Conservation (phyloP, 1,140 invertebrate genomes). For the Drosophila yakuba region DNA sequence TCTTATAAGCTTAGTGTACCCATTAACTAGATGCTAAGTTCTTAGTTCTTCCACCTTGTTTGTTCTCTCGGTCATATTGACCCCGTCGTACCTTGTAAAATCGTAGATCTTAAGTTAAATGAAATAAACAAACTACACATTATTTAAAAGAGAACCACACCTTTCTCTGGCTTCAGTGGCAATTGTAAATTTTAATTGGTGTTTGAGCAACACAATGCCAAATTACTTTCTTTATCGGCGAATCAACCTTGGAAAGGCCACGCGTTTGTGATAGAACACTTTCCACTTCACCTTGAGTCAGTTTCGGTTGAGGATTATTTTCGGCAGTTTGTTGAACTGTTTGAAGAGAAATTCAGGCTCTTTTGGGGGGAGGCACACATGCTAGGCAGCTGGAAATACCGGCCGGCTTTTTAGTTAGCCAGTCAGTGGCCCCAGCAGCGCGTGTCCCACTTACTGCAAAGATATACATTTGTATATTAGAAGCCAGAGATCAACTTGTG, state of each 20-base stretch:
- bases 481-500: constrained; percentile 41
- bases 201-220: constrained; percentile 10
- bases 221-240: constrained; percentile 52
- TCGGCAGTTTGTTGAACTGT: constrained; percentile 59
- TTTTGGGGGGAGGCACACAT: neutral
- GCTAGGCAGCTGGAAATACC: constrained; percentile 42
- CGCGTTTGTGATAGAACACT: constrained; percentile 30
- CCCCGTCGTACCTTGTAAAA: constrained; percentile 38
- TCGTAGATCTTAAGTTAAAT: constrained; percentile 49
- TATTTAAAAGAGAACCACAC: constrained; percentile 6
- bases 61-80: constrained; percentile 74
- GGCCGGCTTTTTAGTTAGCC: constrained; percentile 53
- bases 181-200: constrained; percentile 9
- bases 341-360: constrained; percentile 15
- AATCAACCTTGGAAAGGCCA: constrained; percentile 47
- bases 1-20: constrained; percentile 44
- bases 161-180: neutral
- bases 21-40: constrained; percentile 37
- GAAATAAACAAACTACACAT: constrained; percentile 28
- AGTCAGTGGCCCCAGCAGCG: constrained; percentile 41
- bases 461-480: neutral
- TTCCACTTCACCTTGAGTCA: constrained; percentile 58
- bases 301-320: constrained; percentile 32
- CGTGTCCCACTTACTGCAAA: constrained; percentile 35
- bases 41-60: constrained; percentile 45